phyloP scores from a whole-genome alignment of 2,113 vertebrate genomes.

The Ciconia maguari region DNA sequence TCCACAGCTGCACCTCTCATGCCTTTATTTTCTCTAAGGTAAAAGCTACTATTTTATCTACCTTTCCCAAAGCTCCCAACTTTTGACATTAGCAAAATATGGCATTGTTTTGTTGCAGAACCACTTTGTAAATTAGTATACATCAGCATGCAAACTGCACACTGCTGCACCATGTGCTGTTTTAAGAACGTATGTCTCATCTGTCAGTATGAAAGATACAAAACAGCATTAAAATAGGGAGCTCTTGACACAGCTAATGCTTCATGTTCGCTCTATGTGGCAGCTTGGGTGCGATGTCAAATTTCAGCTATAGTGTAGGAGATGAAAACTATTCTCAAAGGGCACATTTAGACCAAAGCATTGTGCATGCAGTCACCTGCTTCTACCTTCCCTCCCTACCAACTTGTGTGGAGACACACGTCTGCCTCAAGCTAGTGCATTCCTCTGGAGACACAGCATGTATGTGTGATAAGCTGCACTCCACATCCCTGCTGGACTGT shows the following conservation, averaged over 20 bases:
- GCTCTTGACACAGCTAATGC: not conserved
- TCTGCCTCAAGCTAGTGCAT: not conserved
- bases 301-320: not conserved
- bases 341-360: not conserved
- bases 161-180: not conserved
- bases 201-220: rapidly evolving
- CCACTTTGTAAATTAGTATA: not conserved
- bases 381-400: not conserved
- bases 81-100: not conserved
- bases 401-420: rapidly evolving
- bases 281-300: not conserved
- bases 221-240: not conserved
- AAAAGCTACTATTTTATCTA: not conserved
- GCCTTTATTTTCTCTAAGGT: not conserved
- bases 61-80: not conserved
- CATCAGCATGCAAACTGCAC: not conserved
- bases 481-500: not conserved
- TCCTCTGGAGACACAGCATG: not conserved
- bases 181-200: not conserved
- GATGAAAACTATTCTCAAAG: not conserved
- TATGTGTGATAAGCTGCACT: not conserved
- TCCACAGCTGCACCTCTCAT: not conserved
- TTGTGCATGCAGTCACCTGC: not conserved
- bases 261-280: not conserved
- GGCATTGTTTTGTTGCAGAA: not conserved